Evolutionary conservation across 1,140 invertebrate species (phyloP).

Genomic region (Anadara kagoshimensis): DNA sequence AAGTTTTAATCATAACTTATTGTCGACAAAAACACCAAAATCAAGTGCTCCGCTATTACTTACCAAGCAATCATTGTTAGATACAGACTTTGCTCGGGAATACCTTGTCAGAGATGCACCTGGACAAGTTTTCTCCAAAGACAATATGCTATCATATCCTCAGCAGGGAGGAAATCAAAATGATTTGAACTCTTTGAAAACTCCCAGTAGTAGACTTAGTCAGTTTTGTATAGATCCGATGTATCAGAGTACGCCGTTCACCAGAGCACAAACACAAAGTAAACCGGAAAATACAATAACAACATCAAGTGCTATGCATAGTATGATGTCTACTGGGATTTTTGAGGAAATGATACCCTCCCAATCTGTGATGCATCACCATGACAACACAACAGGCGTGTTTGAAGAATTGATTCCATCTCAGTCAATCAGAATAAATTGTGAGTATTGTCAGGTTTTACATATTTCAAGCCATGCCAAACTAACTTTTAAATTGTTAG

Average conservation of each 20-base stretch:
- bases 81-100: slow-evolving; percentile 44
- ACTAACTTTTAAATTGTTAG: no score
- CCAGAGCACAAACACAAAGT: background rate
- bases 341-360: background rate
- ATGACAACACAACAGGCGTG: no score
- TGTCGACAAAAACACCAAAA: slow-evolving; percentile 6
- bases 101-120: slow-evolving; percentile 34
- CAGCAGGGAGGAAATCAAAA: no score
- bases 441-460: no score
- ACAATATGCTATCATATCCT: background rate
- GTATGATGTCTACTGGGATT: slow-evolving; percentile 27
- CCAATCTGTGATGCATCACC: background rate
- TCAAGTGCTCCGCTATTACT: slow-evolving; percentile 38
- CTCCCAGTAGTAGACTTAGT: no score
- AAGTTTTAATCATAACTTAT: slow-evolving; percentile 25
- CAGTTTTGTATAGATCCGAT: slow-evolving; percentile 12
- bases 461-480: no score
- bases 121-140: slow-evolving; percentile 19
- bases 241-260: slow-evolving; percentile 52
- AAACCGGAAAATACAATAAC: slow-evolving; percentile 14
- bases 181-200: no score
- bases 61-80: slow-evolving; percentile 38
- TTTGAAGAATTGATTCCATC: no score
- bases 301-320: slow-evolving; percentile 20
- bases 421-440: no score